Conservation (phyloP, 2,113 vertebrate species). For the Octodon degus region DNA sequence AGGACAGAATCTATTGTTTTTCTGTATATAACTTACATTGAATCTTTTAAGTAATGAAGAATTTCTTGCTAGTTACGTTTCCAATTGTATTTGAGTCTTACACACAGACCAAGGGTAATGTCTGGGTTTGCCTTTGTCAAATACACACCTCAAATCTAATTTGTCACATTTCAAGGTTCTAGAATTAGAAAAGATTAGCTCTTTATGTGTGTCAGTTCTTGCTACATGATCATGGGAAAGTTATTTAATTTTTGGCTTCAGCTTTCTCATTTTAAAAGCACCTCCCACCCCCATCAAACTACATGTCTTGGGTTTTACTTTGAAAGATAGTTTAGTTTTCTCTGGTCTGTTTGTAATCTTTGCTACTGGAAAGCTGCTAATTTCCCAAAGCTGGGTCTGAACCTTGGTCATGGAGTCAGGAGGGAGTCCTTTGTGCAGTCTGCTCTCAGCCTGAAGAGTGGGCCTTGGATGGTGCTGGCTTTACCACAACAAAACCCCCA, state of each 20-base stretch:
- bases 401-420: neutral
- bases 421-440: neutral
- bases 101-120: slow-evolving; percentile 9
- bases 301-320: neutral
- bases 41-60: slow-evolving; percentile 10
- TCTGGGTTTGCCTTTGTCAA: slow-evolving; percentile 36
- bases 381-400: neutral
- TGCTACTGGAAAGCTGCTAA: neutral
- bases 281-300: neutral
- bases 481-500: neutral
- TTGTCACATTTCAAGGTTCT: slow-evolving; percentile 17
- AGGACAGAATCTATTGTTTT: neutral
- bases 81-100: slow-evolving; percentile 8
- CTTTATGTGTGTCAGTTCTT: neutral
- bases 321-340: neutral
- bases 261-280: slow-evolving; percentile 27
- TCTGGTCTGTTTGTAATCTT: neutral
- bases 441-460: too few relatives aligned
- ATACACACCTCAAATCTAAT: neutral
- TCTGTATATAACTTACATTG: neutral
- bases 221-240: neutral
- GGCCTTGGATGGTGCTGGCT: neutral
- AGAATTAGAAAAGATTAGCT: neutral
- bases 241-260: slow-evolving; percentile 39
- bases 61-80: slow-evolving; percentile 53